Evolutionary conservation across 1,140 invertebrate genomes (phyloP).

Genomic region (Spodoptera frugiperda): DNA sequence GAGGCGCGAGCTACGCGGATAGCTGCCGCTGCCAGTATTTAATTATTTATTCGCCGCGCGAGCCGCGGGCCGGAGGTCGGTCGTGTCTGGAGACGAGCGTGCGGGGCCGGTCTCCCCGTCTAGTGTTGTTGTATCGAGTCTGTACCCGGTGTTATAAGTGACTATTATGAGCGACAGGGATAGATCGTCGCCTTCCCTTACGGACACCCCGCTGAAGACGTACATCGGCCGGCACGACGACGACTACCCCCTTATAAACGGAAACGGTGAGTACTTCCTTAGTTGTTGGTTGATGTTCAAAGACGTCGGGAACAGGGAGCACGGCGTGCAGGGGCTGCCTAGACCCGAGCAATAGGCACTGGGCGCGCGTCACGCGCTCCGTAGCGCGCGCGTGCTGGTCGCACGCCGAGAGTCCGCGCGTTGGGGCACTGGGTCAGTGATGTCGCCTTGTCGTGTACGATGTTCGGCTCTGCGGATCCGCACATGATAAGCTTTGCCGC

Average conservation of each 20-base stretch:
- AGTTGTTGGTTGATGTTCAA: neutral
- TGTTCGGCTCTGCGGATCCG: conserved; percentile 49
- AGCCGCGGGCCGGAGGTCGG: conserved; percentile 83
- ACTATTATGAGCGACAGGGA: conserved; percentile 91
- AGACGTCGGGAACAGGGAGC: conserved; percentile 26
- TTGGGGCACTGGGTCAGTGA: conserved; percentile 60
- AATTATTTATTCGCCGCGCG: conserved; percentile 81
- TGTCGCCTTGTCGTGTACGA: conserved; percentile 41
- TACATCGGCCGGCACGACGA: conserved; percentile 91
- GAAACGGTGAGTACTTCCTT: conserved; percentile 88
- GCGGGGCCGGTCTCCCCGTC: conserved; percentile 81
- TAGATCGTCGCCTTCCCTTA: conserved; percentile 91
- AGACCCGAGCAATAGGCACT: conserved; percentile 21
- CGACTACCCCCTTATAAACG: conserved; percentile 91
- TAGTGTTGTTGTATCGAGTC: conserved; percentile 74
- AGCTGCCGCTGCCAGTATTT: conserved; percentile 56
- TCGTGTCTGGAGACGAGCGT: conserved; percentile 72
- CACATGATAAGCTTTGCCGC: conserved; percentile 70
- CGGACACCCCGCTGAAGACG: conserved; percentile 92
- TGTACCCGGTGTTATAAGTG: conserved; percentile 77
- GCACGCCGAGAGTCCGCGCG: conserved; percentile 45
- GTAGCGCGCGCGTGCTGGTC: conserved; percentile 7
- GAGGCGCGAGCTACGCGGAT: conserved; percentile 27
- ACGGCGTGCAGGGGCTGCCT: conserved; percentile 45
- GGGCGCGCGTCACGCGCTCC: conserved; percentile 41